Percentiles rank a stretch among this genome's conserved stretches.
phyloP scores from a whole-genome alignment of 2,888 invertebrate genomes.

The Pocota personata region DNA sequence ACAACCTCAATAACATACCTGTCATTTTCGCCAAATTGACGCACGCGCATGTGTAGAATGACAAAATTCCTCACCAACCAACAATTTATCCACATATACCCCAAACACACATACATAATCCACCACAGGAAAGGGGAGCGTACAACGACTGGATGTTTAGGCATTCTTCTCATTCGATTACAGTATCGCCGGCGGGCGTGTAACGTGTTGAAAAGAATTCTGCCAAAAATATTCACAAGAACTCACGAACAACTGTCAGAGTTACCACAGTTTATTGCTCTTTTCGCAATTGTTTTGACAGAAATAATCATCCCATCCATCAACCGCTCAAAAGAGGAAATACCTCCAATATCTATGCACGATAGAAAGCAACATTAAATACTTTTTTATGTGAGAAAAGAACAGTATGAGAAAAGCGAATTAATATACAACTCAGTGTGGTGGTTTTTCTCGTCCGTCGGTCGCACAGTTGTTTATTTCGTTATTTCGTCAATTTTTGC shows the following conservation, averaged over 20 bases:
- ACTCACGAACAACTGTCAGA: constrained; percentile 13
- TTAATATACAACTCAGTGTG: constrained; percentile 16
- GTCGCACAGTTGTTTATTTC: constrained; percentile 31
- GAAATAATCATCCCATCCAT: not conserved
- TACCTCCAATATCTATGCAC: not conserved
- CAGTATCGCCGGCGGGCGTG: constrained; percentile 69
- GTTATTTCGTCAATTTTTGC: constrained; percentile 37
- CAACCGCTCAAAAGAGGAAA: not conserved
- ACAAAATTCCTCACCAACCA: constrained; percentile 8
- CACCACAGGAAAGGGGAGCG: constrained; percentile 65
- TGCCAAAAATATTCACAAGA: constrained; percentile 9
- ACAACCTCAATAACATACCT: constrained; percentile 31
- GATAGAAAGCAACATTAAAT: constrained; percentile 2
- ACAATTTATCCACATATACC: constrained; percentile 36
- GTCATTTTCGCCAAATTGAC: not conserved
- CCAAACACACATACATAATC: constrained; percentile 28
- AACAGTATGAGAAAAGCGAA: constrained; percentile 2
- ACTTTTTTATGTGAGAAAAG: not conserved
- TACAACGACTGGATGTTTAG: constrained; percentile 58
- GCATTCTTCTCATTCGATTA: constrained; percentile 67
- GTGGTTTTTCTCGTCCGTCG: constrained; percentile 37
- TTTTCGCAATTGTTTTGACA: constrained; percentile 19
- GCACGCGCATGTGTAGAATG: constrained; percentile 22
- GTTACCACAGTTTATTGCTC: constrained; percentile 25
- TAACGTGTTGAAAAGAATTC: constrained; percentile 23